Conservation (phyloP, 2,888 invertebrate genomes). For the Tribolium freemani region DNA sequence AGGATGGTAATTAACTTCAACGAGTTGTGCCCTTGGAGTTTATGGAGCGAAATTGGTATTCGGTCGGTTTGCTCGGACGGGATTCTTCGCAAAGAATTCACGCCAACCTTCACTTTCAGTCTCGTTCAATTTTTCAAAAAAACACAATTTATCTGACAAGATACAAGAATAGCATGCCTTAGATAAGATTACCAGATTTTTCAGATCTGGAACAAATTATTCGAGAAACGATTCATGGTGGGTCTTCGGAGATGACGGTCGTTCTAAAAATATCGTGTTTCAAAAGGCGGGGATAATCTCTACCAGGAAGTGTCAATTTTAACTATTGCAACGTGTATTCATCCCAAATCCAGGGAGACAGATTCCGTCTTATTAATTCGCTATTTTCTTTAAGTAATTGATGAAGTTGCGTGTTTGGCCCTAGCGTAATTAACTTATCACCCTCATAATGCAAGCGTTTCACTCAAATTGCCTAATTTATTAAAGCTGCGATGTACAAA, state of each 20-base stretch:
- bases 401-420: conserved; percentile 16
- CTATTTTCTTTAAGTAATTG: conserved; percentile 19
- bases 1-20: conserved; percentile 7
- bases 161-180: background rate
- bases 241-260: background rate
- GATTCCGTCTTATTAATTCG: background rate
- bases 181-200: background rate
- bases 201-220: background rate
- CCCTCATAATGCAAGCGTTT: conserved; percentile 32
- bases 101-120: background rate
- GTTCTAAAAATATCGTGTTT: conserved; percentile 7
- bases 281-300: conserved; percentile 3
- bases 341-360: background rate
- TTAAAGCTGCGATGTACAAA: conserved; percentile 12
- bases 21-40: conserved; percentile 4
- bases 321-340: conserved; percentile 3
- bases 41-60: conserved; percentile 10
- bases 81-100: conserved; percentile 1
- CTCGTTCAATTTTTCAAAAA: background rate
- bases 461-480: conserved; percentile 30
- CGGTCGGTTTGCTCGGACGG: background rate
- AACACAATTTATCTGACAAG: background rate
- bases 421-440: conserved; percentile 28
- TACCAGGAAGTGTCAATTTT: background rate
- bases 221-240: no score